These are phyloP conservation scores for Petrocephalus schoutedeni DNA, from an alignment of 2,797 vertebrate species.

Conservation along the genomic window DNA sequence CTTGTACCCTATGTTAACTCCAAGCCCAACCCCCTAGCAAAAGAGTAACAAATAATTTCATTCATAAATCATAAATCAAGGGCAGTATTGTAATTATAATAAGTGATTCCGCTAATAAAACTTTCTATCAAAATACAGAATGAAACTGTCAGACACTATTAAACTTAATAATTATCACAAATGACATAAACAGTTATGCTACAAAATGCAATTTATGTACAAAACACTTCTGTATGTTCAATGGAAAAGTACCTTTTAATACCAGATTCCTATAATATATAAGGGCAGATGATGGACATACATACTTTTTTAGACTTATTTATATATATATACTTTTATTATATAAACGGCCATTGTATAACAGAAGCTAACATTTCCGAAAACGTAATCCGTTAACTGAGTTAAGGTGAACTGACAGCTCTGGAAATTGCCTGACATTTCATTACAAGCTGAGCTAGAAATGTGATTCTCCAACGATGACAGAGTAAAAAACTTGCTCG, in stretches of 20 bases:
- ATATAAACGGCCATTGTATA: background rate
- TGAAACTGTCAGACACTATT: background rate
- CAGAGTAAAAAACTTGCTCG: background rate
- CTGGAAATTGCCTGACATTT: background rate
- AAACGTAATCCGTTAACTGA: background rate
- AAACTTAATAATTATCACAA: slow-evolving; percentile 1
- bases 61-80: slow-evolving; percentile 6
- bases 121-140: background rate
- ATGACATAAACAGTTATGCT: background rate
- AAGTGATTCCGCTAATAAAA: background rate
- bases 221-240: background rate
- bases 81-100: background rate
- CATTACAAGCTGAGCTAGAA: background rate
- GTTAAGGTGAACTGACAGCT: background rate
- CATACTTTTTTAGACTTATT: background rate
- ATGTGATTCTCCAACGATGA: background rate
- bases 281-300: background rate
- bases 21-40: background rate
- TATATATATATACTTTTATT: background rate
- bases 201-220: background rate
- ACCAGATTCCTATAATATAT: background rate
- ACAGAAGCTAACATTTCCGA: background rate
- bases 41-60: background rate
- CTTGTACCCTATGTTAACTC: background rate
- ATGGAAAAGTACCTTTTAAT: background rate